Evolutionary conservation across 64 coral and sea anemone species (phyloP), one percentile per base, ranked within the genome.

Genomic region (Porites lutea): DNA sequence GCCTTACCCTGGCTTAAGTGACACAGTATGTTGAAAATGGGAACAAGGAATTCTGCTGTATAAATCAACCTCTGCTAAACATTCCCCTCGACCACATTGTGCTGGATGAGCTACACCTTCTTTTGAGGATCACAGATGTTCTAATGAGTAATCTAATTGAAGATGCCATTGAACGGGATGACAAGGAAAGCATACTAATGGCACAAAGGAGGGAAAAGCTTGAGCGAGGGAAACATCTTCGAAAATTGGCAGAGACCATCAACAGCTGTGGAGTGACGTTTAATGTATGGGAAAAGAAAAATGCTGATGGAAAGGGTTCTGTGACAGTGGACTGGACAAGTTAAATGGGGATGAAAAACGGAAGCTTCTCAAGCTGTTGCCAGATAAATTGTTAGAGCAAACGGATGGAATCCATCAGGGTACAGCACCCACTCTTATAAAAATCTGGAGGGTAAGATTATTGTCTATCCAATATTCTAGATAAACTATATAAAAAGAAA

Each of bases 261-360:
- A 89, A 90, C n/a, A 92, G 86, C 7, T 95, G 93, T 91, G 93
- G 90, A 18, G 71, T 89, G 2, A 82, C 90, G 14, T 96, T 96
- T 20, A 54, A n/a, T 83, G 75, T 93, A 15, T 93, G 90, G 95
- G 95, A 84, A 71, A 96, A 96, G 37, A 77, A 66, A 50, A 88
- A 96, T 96, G 89, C 77, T 88, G 84, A 92, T 77, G 94, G 89
- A 8, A 92, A 77, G 74, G 89, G 89, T 11, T 75, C 64, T 50
- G 94, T 68, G 6, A 92, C 43, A 48, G 59, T n/a, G 58, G 93
- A 86, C 82, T 95, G 79, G 79, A 95, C 93, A 12, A 80, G 82
- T n/a, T 70, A 92, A 13, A 96, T 96, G 94, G 94, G 58, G 75
- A 79, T 74, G 89, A 92, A 46, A 95, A 90, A 44, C 87, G 91